Percentiles rank a stretch among this genome's conserved stretches.
Conservation (phyloP, 2,797 vertebrate genomes). For the Smutsia temminckii region DNA sequence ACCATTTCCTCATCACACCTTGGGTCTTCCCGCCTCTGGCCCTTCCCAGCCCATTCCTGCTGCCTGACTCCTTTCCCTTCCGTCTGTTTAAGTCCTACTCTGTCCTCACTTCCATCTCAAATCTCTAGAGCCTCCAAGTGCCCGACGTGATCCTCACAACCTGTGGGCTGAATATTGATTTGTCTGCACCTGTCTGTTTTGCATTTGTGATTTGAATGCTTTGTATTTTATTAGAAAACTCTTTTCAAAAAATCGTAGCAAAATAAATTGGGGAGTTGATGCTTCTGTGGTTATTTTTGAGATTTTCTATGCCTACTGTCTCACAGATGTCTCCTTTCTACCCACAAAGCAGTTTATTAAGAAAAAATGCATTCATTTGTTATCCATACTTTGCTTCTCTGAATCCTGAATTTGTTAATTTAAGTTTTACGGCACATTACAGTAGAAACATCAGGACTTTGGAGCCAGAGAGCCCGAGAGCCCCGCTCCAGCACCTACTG, state of each 20-base stretch:
- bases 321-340: not conserved
- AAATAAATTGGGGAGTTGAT: not conserved
- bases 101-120: not conserved
- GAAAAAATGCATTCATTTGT: not conserved
- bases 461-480: not conserved
- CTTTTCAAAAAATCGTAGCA: not conserved
- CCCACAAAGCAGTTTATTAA: not conserved
- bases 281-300: constrained; percentile 9
- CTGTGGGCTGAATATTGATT: not conserved
- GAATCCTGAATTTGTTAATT: not conserved
- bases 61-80: not conserved
- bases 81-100: not conserved
- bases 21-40: not conserved
- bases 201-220: not conserved
- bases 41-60: not conserved
- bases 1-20: too few species aligned
- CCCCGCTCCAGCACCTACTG: not conserved
- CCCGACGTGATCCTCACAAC: not conserved
- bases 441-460: not conserved
- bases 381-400: not conserved
- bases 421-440: not conserved
- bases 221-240: not conserved
- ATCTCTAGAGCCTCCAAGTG: not conserved
- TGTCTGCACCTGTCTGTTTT: not conserved
- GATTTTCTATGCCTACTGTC: not conserved